A percentile compares a stretch with the other conserved stretches of the same genome.
phyloP scores from a whole-genome alignment of 2,888 invertebrate species.

The Oconnorella tubifera region DNA sequence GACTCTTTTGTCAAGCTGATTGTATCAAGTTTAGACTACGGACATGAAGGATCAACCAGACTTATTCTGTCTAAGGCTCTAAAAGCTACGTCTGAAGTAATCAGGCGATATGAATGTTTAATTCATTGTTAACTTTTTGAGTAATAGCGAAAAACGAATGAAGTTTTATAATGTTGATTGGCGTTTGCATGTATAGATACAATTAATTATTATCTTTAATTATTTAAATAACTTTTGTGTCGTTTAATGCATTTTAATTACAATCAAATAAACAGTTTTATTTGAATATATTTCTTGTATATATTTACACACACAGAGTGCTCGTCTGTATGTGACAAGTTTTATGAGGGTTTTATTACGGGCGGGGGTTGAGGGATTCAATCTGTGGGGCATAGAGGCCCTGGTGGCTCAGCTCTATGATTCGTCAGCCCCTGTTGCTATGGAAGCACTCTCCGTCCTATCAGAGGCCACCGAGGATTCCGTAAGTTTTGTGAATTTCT shows the following conservation, averaged over 20 bases:
- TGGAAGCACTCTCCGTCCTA: conserved; percentile 75
- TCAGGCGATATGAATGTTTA: too few relatives aligned
- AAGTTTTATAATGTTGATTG: too few relatives aligned
- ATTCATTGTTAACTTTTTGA: too few relatives aligned
- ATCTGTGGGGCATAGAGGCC: conserved; percentile 78
- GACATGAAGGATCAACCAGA: conserved; percentile 65
- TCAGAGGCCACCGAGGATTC: conserved; percentile 81
- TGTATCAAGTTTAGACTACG: conserved; percentile 85
- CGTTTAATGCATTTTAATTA: too few relatives aligned
- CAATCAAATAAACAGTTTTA: too few relatives aligned
- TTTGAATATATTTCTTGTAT: too few relatives aligned
- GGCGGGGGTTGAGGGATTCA: conserved; percentile 53
- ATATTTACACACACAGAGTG: too few relatives aligned
- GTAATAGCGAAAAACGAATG: too few relatives aligned
- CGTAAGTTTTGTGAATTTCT: too few relatives aligned
- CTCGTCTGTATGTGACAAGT: conserved; percentile 81
- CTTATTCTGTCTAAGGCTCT: conserved; percentile 61
- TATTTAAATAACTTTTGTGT: too few relatives aligned
- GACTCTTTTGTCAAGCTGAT: conserved; percentile 91
- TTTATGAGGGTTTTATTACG: conserved; percentile 82
- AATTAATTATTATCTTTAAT: too few relatives aligned
- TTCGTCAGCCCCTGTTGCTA: conserved; percentile 72
- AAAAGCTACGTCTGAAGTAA: conserved; percentile 59
- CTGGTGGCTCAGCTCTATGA: conserved; percentile 82
- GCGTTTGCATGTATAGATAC: too few relatives aligned